Percentiles rank a stretch among this genome's conserved stretches.
Conservation (phyloP, 2,113 vertebrate genomes). For the Cynoglossus semilaevis region DNA sequence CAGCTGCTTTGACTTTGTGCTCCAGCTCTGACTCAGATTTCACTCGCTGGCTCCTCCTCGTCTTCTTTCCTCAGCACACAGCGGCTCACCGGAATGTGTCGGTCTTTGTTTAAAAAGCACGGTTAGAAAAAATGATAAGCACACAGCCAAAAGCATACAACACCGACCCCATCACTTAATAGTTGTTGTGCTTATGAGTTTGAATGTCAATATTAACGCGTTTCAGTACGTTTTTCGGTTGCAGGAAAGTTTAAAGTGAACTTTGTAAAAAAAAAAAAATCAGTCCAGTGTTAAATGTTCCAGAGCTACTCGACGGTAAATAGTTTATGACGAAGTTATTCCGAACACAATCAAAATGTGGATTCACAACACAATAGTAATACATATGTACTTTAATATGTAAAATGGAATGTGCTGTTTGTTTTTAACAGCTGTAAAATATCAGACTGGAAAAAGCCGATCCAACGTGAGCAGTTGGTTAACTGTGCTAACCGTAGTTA, state of each 20-base stretch:
- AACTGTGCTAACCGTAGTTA: constrained; percentile 13
- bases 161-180: too few relatives aligned
- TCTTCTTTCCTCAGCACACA: constrained; percentile 69
- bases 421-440: constrained; percentile 14
- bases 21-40: constrained; percentile 71
- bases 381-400: too few relatives aligned
- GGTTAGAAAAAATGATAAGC: constrained; percentile 20
- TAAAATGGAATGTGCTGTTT: too few relatives aligned
- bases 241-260: constrained; percentile 5
- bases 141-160: neutral
- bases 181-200: neutral
- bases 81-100: constrained; percentile 70
- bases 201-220: neutral
- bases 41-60: constrained; percentile 77
- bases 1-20: constrained; percentile 62
- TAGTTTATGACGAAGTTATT: neutral
- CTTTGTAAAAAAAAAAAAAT: constrained; percentile 7
- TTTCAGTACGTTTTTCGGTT: neutral
- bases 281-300: neutral
- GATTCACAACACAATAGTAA: neutral
- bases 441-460: constrained; percentile 22
- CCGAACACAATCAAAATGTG: too few relatives aligned
- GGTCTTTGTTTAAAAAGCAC: constrained; percentile 70
- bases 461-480: constrained; percentile 11
- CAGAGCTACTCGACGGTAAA: neutral